phyloP scores from a whole-genome alignment of 2,113 vertebrate genomes.

The Notechis scutatus region DNA sequence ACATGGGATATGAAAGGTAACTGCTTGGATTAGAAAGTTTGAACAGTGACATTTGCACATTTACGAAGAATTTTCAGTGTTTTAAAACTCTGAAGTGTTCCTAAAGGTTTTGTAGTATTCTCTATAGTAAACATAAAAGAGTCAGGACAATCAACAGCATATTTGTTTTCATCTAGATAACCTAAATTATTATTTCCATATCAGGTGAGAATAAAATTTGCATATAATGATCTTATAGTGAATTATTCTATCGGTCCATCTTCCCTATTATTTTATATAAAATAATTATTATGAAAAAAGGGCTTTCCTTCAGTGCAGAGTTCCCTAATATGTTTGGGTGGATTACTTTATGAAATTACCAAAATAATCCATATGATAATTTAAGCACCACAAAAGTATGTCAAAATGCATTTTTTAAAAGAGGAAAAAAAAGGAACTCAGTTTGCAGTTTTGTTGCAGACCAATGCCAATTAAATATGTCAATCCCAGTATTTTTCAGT shows the following conservation, averaged over 20 bases:
- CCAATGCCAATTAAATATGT: background rate
- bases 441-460: background rate
- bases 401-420: background rate
- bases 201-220: background rate
- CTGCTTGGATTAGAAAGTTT: background rate
- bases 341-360: background rate
- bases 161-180: background rate
- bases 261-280: background rate
- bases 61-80: background rate
- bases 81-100: background rate
- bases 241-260: background rate
- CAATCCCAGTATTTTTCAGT: background rate
- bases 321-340: background rate
- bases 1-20: background rate
- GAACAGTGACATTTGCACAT: background rate
- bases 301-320: background rate
- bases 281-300: background rate
- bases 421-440: background rate
- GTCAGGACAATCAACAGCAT: background rate
- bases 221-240: background rate
- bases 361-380: background rate
- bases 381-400: background rate
- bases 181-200: background rate
- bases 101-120: background rate
- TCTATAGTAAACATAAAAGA: background rate